These are phyloP conservation scores for Lysandra coridon DNA, from an alignment of 2,888 invertebrate genomes.

Conservation along the genomic window DNA sequence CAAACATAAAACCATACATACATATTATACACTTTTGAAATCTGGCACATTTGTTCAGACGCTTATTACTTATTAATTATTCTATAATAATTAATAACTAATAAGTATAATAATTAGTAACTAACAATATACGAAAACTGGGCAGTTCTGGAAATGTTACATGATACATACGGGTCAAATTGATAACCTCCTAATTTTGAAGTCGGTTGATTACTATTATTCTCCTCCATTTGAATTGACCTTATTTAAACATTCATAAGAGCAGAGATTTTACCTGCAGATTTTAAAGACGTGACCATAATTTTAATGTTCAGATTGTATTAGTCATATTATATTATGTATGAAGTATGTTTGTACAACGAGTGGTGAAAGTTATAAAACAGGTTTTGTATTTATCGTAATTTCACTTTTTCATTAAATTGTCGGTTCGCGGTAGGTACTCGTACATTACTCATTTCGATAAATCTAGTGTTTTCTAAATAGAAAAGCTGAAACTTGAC, in stretches of 20 bases:
- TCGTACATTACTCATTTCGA: not conserved
- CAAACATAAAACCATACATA: no score
- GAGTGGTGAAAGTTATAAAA: conserved; percentile 6
- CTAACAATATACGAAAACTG: no score
- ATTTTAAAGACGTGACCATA: not conserved
- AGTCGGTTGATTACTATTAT: not conserved
- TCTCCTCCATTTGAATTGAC: not conserved
- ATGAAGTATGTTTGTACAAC: not conserved
- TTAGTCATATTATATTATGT: not conserved
- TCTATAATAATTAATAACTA: no score
- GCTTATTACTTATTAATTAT: no score
- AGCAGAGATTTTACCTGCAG: not conserved
- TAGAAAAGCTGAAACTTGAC: not conserved
- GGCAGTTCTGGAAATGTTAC: no score
- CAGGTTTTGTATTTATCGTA: conserved; percentile 18
- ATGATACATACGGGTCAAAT: no score
- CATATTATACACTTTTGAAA: no score
- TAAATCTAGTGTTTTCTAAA: not conserved
- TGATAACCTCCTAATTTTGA: no score
- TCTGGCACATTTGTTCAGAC: no score
- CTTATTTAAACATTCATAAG: not conserved
- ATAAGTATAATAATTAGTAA: no score
- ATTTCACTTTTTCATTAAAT: conserved; percentile 27
- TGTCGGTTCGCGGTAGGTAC: not conserved
- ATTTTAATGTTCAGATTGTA: not conserved